Conservation (phyloP, 2,797 vertebrate genomes). For the Potorous gilbertii region DNA sequence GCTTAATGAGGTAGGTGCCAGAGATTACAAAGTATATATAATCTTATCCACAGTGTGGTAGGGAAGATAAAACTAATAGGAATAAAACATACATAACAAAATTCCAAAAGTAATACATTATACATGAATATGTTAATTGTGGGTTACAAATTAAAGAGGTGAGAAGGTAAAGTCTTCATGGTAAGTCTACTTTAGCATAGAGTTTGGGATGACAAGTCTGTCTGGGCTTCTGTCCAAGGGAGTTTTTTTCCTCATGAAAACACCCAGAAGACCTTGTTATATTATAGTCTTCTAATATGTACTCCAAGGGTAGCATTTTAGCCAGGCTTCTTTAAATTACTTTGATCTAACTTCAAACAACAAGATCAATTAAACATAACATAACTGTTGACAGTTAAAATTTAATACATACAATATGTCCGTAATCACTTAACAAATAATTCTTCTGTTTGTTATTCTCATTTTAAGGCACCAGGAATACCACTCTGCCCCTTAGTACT, state of each 20-base stretch:
- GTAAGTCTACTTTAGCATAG: background rate
- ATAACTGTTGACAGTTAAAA: background rate
- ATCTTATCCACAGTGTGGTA: background rate
- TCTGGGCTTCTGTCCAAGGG: background rate
- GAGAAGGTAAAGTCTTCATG: constrained; percentile 28
- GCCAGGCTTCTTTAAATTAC: background rate
- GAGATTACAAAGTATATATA: constrained; percentile 13
- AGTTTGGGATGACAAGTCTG: constrained; percentile 26
- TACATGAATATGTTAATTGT: constrained; percentile 33
- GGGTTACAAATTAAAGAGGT: constrained; percentile 46
- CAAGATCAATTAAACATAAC: background rate
- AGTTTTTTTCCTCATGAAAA: background rate
- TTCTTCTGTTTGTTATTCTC: background rate
- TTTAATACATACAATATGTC: background rate
- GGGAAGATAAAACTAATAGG: background rate
- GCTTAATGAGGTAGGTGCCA: constrained; percentile 2
- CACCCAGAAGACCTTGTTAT: constrained; percentile 11
- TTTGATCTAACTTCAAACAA: background rate
- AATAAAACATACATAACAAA: background rate
- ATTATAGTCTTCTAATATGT: constrained; percentile 8
- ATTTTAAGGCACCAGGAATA: background rate
- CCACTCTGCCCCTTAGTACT: background rate
- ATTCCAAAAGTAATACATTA: background rate
- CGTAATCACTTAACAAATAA: background rate
- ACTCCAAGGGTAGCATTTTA: constrained; percentile 32